phyloP scores from a whole-genome alignment of 2,888 invertebrate genomes.

The Sinotaia quadrata region DNA sequence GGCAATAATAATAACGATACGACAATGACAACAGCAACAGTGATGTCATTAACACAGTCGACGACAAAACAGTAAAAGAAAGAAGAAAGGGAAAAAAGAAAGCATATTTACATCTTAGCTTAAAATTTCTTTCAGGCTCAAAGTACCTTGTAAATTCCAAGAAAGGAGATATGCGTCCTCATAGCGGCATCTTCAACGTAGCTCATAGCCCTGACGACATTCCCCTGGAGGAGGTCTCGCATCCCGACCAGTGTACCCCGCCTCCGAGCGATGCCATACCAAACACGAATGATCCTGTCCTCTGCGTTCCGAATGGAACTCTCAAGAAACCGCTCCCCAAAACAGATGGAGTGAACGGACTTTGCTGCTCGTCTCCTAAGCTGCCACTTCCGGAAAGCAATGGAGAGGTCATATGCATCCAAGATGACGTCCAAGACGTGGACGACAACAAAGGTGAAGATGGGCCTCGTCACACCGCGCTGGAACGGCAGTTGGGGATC shows the following conservation, averaged over 20 bases:
- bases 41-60: too few relatives aligned
- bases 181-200: not conserved
- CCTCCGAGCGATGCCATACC: not conserved
- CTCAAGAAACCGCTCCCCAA: not conserved
- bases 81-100: too few relatives aligned
- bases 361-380: constrained; percentile 25
- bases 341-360: constrained; percentile 18
- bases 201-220: constrained; percentile 7
- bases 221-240: not conserved
- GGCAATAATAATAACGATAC: too few relatives aligned
- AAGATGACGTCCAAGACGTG: not conserved
- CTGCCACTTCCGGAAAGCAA: not conserved
- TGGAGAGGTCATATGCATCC: not conserved
- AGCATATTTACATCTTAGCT: too few relatives aligned
- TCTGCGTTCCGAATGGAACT: not conserved
- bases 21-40: too few relatives aligned
- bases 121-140: too few relatives aligned
- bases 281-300: too few relatives aligned
- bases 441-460: not conserved
- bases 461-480: not conserved
- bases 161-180: not conserved
- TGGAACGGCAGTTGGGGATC: constrained; percentile 29
- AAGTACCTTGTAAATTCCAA: too few relatives aligned
- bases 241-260: not conserved
- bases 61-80: too few relatives aligned